Base-by-base conservation (phyloP, 1,140 invertebrate species). In the Diorhabda carinulata region DNA sequence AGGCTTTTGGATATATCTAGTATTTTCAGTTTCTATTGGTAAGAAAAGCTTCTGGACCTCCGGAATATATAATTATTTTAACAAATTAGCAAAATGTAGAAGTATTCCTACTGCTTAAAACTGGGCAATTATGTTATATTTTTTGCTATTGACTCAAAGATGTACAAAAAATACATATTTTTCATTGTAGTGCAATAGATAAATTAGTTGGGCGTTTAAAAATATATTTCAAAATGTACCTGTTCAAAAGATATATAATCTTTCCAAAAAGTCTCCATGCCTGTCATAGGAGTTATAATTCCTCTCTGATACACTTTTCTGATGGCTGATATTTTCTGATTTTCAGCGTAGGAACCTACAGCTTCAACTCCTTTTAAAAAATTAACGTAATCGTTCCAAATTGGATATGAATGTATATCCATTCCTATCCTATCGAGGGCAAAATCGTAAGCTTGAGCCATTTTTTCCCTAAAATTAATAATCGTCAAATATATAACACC, bases 371-470 rank as follows among this genome's bases (percentile, higher is more conserved):
- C 90, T 83, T 98, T 98, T n/a, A 99, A 83, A 83, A 99, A 99
- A 43, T 90, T 91, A 1, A 99, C 94, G 78, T 99, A 99, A 81
- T 99, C 98, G 77, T 94, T 94, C 96, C 96, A 98, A 71, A 99
- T 94, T 41, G 91, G 90, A 80, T 94, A 97, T 0, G 96, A 97
- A 82, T 96, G 93, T 72, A 97, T 94, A 78, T 99, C 97, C 89
- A 98, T 93, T 2, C 98, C 98, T 77, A 99, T 98, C 84, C 99
- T 99, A 70, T 99, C 98, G 67, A 99, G 82, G 0, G 98, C 97
- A 86, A 99, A 99, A 82, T 99, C 98, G 81, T 98, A 99, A 0
- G 98, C 97, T 83, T 99, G 96, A 0, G 97, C 97, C 94, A 99
- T 98, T 86, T 98, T 99, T 82, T 99, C 97, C 79, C 97, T 98